These are phyloP conservation scores for Danaus melanippus DNA, from an alignment of 1,140 invertebrate species.

Conservation along the genomic window DNA sequence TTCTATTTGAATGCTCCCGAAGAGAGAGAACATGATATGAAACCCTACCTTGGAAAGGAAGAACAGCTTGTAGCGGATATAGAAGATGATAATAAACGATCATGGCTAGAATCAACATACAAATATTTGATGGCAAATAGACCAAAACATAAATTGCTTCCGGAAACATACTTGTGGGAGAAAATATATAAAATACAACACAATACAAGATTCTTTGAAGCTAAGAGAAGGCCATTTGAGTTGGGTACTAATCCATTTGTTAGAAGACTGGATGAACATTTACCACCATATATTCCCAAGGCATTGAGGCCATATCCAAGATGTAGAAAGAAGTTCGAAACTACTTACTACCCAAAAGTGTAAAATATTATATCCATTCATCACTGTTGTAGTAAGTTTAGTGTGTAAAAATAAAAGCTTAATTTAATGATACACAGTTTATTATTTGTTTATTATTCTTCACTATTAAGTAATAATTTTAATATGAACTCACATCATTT, in stretches of 20 bases:
- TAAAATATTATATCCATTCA: conserved; percentile 23
- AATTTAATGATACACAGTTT: no score
- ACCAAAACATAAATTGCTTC: conserved; percentile 72
- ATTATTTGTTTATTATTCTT: no score
- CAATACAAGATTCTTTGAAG: conserved; percentile 77
- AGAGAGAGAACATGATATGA: conserved; percentile 76
- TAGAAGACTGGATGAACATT: conserved; percentile 76
- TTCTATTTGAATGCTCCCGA: conserved; percentile 82
- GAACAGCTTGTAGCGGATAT: conserved; percentile 78
- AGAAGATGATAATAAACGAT: conserved; percentile 75
- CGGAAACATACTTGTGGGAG: conserved; percentile 84
- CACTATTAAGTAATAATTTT: no score
- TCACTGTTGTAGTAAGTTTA: not conserved
- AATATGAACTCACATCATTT: no score
- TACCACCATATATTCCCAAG: conserved; percentile 79
- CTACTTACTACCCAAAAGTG: conserved; percentile 75
- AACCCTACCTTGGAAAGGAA: conserved; percentile 79
- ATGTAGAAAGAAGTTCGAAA: conserved; percentile 73
- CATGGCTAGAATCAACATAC: conserved; percentile 79
- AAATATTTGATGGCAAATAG: conserved; percentile 79
- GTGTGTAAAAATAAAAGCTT: no score
- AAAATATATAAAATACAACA: conserved; percentile 81
- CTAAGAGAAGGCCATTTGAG: conserved; percentile 79
- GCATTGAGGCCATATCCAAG: conserved; percentile 73
- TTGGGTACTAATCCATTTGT: conserved; percentile 71